Base-by-base conservation (phyloP, 2,888 invertebrate genomes). In the Eupithecia abbreviata region DNA sequence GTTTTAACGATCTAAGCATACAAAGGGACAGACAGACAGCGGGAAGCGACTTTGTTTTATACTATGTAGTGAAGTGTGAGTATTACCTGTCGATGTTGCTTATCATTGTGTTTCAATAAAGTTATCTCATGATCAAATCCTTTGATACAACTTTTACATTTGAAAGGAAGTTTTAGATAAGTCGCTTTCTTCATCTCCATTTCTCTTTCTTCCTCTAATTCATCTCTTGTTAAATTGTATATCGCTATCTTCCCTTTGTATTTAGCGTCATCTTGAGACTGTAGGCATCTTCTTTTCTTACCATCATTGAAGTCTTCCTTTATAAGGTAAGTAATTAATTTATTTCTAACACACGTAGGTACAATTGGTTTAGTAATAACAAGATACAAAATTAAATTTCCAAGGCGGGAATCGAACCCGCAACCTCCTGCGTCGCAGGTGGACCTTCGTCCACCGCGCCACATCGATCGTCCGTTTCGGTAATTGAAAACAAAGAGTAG, bases 121-220 rank as follows among this genome's bases (percentile, higher is more conserved):
- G 87, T 91, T 6, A 84, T 62, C 43, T 93, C 92, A 67, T 91
- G 90, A 30, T 93, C 93, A 47, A 93, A 94, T 0, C 90, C 93
- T 0, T 87, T 86, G 0, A 93, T 86, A 74, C 94, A 94, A 10
- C 81, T 82, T 2, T 90, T 89, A 80, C 93, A 94, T 80, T 91
- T 92, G 62, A 83, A 92, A 0, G 92, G 91, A 12, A 93, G 82
- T 45, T 88, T 91, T 51, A 91, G 68, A 78, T 90, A 94, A 0
- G 85, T 84, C 9, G 85, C 85, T 2, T 86, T 90, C 0, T 75
- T 81, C 0, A 87, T 83, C 5, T 91, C 87, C 0, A 75, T 80
- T 0, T 85, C 84, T 18, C 94, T 87, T 43, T 93, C 93, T 10
- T 84, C 81, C 42, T 82, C 72, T 77, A 93, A 80, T 67, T 93